These are phyloP conservation scores for Onychomys torridus DNA, from an alignment of 2,797 vertebrate species.

Conservation along the genomic window DNA sequence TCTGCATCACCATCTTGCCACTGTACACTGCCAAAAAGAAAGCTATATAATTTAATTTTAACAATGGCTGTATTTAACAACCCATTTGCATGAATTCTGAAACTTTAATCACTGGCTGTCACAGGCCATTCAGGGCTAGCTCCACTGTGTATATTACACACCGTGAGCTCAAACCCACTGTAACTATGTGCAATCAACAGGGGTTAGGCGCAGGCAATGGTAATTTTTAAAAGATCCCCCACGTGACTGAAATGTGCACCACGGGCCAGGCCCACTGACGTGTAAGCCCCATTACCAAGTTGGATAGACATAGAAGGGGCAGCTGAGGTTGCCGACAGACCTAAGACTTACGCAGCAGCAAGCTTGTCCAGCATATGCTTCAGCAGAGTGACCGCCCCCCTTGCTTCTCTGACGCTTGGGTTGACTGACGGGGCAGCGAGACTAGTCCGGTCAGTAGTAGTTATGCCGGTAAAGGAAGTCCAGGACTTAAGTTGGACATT, in stretches of 20 bases:
- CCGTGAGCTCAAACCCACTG: rapidly evolving
- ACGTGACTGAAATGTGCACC: background rate
- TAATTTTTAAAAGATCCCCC: background rate
- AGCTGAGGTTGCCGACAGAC: background rate
- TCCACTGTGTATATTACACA: background rate
- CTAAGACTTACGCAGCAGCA: background rate
- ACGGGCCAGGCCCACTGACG: too few species aligned
- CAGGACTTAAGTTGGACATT: background rate
- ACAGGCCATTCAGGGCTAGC: background rate
- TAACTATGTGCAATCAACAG: rapidly evolving
- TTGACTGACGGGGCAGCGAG: background rate
- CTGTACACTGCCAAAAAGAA: background rate
- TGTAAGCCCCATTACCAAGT: background rate
- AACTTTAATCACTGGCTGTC: background rate
- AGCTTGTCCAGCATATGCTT: background rate
- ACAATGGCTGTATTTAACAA: constrained; percentile 41
- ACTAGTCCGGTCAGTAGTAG: background rate
- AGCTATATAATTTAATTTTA: constrained; percentile 39
- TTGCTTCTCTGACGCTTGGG: background rate
- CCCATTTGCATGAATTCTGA: background rate
- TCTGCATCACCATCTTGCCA: background rate
- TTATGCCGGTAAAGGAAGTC: background rate
- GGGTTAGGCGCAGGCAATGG: background rate
- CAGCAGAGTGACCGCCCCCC: background rate
- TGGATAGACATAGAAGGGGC: background rate